These are phyloP conservation scores for Scolopax mira DNA, from an alignment of 2,113 vertebrate species.

Conservation along the genomic window DNA sequence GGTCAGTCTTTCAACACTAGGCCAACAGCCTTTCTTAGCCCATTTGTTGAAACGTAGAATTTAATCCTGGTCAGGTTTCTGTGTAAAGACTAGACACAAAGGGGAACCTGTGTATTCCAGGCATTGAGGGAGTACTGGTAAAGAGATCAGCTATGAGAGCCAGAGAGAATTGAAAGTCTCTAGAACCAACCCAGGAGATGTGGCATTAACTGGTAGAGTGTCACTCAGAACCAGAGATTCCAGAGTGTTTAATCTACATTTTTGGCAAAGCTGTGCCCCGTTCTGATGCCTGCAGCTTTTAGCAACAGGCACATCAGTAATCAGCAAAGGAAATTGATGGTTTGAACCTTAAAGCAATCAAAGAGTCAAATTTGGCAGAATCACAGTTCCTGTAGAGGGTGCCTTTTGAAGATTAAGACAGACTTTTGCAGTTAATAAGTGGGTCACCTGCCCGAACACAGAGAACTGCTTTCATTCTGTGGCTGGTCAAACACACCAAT, in stretches of 20 bases:
- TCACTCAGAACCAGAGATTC: background rate
- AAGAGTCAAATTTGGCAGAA: background rate
- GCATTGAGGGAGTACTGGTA: background rate
- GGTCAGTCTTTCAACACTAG: background rate
- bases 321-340: background rate
- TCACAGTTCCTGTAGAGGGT: background rate
- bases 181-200: background rate
- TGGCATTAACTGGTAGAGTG: background rate
- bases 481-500: background rate
- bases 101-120: background rate
- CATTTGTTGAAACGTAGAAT: background rate
- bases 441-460: background rate
- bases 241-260: background rate
- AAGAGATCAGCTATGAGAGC: background rate
- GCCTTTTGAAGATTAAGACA: background rate
- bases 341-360: background rate
- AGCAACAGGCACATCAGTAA: background rate
- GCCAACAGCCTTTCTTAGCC: background rate
- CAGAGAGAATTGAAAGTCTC: background rate
- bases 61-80: background rate
- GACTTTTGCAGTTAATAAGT: background rate
- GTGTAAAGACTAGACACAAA: background rate
- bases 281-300: background rate
- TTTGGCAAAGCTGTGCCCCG: fast-evolving
- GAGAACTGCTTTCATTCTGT: background rate